Evolutionary conservation across 53 echinoderm and acorn worm species (phyloP), one percentile per base, ranked within the genome.

Genomic region (Stichopus horrens): DNA sequence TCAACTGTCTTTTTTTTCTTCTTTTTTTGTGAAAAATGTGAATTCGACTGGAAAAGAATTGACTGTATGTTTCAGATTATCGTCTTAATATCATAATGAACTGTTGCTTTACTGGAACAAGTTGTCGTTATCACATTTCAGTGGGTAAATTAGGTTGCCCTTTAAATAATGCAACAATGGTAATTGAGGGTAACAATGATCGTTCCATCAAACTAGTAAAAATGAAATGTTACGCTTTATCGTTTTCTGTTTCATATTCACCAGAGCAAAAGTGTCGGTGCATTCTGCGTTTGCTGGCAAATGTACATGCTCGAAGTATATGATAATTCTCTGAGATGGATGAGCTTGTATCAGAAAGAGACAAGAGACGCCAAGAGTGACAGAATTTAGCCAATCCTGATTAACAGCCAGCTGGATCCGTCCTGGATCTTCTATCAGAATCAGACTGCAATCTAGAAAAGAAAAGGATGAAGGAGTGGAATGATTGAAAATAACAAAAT

Each of bases 381-480:
- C 22, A 10, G 67, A 23, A 51, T 85, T 58, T 2, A 65, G 59
- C 85, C 85, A 85, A 8, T 79, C 74, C 7, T 79, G 79, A 21
- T 79, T 86, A 13, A 57, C 76, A 8, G 89, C 76, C 1, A 89
- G 89, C 51, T 73, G 73, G 76, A 92, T 71, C 59, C 58, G 7
- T 11, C 92, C 92, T 4, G 54, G 59, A 11, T 90, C 92, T n/a
- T 73, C 53, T 11, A 54, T 83, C 11, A 92, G 74, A 18, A 86
- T 86, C 23, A 90, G 74, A 19, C 88, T 90, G 66, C 92, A 92
- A 60, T 88, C 92, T 92, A 54, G 37, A 37, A 37, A 37, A 37
- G 1, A 37, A 37, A 37, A 37, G 19, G n/a, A 52, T 76, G 77
- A 58, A 58, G 37, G n/a, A 67, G n/a, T 67, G 11, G 13, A 20